Percentiles rank a stretch among this genome's conserved stretches.
These are phyloP conservation scores for Microctenopoma steveboyesi DNA, from an alignment of 2,797 vertebrate genomes.

Conservation along the genomic window DNA sequence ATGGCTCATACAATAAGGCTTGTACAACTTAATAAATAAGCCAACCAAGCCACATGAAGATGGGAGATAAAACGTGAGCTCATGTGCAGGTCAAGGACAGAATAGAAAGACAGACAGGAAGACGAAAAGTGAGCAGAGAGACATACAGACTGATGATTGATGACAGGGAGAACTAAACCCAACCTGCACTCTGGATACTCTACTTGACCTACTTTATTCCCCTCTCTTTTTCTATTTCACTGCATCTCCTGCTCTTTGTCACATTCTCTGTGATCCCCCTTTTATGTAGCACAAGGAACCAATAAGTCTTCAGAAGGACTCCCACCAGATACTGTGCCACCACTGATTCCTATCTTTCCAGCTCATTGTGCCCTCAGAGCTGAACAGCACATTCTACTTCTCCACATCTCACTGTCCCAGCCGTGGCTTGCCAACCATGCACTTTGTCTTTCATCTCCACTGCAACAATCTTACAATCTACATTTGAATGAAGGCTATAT, in stretches of 20 bases:
- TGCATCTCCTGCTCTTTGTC: conserved; percentile 37
- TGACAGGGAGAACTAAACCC: conserved; percentile 39
- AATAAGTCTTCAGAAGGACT: conserved; percentile 38
- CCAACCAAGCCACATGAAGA: conserved; percentile 56
- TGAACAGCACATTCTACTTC: conserved; percentile 14
- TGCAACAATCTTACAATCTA: conserved; percentile 58
- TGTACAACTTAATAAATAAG: not conserved
- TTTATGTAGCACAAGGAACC: conserved; percentile 68
- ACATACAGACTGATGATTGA: conserved; percentile 67
- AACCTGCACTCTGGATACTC: conserved; percentile 47
- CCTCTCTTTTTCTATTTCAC: conserved; percentile 21
- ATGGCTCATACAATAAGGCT: too few species aligned
- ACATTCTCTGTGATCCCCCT: conserved; percentile 50
- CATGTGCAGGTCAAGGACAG: conserved; percentile 22
- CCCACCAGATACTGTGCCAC: conserved; percentile 32
- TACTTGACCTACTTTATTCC: conserved; percentile 73
- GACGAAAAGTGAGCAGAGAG: conserved; percentile 42
- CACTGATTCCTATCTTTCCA: conserved; percentile 45
- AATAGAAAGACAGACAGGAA: conserved; percentile 44
- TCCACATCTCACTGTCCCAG: conserved; percentile 44
- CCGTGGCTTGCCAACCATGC: conserved; percentile 48
- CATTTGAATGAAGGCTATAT: conserved; percentile 60
- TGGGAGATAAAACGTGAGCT: conserved; percentile 36
- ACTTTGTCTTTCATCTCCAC: conserved; percentile 60
- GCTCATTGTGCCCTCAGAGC: conserved; percentile 47